Conservation (phyloP, 2,888 invertebrate genomes). For the Neuroscelio doddi region DNA sequence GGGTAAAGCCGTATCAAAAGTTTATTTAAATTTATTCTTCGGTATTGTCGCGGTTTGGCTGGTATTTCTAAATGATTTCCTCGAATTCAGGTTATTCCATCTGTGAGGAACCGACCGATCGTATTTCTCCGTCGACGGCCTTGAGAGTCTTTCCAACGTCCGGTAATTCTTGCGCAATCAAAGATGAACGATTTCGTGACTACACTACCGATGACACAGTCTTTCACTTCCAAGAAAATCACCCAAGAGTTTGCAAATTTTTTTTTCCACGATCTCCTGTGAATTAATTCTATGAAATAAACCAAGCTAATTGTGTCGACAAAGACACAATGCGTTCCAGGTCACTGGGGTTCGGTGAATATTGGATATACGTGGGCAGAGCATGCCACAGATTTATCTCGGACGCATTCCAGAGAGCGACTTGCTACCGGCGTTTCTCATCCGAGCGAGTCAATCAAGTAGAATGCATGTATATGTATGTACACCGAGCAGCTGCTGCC, state of each 20-base stretch:
- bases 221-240: slow-evolving; percentile 9
- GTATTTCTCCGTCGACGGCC: slow-evolving; percentile 55
- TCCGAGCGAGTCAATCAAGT: slow-evolving; percentile 59
- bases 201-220: slow-evolving; percentile 16
- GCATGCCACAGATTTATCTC: slow-evolving; percentile 50
- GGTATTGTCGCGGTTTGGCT: no score
- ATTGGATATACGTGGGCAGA: background rate
- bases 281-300: no score
- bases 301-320: no score
- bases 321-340: no score
- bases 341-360: no score
- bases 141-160: slow-evolving; percentile 54
- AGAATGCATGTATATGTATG: slow-evolving; percentile 55
- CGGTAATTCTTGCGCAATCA: slow-evolving; percentile 38
- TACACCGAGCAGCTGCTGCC: slow-evolving; percentile 48
- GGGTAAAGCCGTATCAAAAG: no score
- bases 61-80: no score
- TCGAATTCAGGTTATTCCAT: no score
- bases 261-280: no score
- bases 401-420: slow-evolving; percentile 53
- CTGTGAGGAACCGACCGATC: slow-evolving; percentile 52
- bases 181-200: slow-evolving; percentile 32
- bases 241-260: no score
- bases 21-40: no score
- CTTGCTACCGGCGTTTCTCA: slow-evolving; percentile 51